Conservation (phyloP, 2,888 invertebrate species). For the Xiphydria camelus region DNA sequence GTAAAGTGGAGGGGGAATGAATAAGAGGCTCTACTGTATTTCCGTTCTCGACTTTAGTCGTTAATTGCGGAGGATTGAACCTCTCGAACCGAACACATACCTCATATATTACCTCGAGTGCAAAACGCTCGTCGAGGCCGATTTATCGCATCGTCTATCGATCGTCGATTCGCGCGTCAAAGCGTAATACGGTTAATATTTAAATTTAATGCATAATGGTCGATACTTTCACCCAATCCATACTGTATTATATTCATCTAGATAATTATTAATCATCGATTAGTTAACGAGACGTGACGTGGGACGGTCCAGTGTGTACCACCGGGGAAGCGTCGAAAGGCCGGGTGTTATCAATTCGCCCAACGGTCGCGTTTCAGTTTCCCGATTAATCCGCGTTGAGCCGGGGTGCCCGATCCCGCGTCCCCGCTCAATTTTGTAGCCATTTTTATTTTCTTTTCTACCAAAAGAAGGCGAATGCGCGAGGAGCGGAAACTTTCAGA, state of each 20-base stretch:
- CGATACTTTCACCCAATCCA: constrained; percentile 21
- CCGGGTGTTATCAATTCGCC: background rate
- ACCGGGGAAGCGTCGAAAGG: background rate
- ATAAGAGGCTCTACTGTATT: too few relatives aligned
- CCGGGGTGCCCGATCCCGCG: background rate
- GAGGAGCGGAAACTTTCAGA: constrained; percentile 14
- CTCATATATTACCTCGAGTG: too few relatives aligned
- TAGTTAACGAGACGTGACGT: constrained; percentile 17
- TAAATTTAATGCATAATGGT: constrained; percentile 24
- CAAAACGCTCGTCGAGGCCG: constrained; percentile 14
- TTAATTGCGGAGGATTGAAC: constrained; percentile 36
- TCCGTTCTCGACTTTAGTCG: too few relatives aligned
- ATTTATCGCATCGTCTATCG: constrained; percentile 23
- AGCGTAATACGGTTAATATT: constrained; percentile 28
- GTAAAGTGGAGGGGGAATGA: too few relatives aligned
- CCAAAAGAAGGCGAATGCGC: too few relatives aligned
- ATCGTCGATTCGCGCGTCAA: constrained; percentile 20
- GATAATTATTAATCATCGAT: constrained; percentile 32
- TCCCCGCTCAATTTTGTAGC: background rate
- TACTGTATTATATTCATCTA: constrained; percentile 41
- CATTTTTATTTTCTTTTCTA: constrained; percentile 7
- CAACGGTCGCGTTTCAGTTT: too few relatives aligned
- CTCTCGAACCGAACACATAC: constrained; percentile 22
- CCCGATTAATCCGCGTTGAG: background rate
- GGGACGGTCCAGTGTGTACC: background rate